A percentile compares a stretch with the other conserved stretches of the same genome.
Conservation (phyloP, 2,797 vertebrate genomes). For the Salarias fasciatus region DNA sequence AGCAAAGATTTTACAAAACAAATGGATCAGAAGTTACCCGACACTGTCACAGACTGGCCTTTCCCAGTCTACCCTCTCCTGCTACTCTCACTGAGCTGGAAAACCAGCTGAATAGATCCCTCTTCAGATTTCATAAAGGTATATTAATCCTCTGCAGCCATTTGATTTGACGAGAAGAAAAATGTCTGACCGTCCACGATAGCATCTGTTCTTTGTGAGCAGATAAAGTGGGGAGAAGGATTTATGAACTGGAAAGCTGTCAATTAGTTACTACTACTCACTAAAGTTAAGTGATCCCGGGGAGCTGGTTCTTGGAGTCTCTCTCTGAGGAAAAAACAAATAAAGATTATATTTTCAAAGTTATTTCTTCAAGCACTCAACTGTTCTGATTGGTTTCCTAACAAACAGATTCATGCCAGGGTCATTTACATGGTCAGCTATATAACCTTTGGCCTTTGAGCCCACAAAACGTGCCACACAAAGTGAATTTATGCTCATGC, state of each 20-base stretch:
- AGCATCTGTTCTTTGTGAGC: not conserved
- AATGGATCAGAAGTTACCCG: slow-evolving; percentile 14
- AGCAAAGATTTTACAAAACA: slow-evolving; percentile 1
- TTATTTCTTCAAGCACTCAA: not conserved
- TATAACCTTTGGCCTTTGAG: slow-evolving; percentile 8
- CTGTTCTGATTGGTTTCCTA: slow-evolving; percentile 3
- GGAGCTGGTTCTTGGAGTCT: slow-evolving; percentile 41
- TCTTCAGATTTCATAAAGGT: too few relatives aligned
- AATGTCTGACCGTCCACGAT: not conserved
- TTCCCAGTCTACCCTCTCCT: slow-evolving; percentile 33
- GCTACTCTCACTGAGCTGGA: not conserved
- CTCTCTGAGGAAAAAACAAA: slow-evolving; percentile 60
- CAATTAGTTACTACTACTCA: slow-evolving; percentile 45
- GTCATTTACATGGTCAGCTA: slow-evolving; percentile 9
- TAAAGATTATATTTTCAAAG: not conserved
- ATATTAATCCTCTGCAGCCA: slow-evolving; percentile 35
- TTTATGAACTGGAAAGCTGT: not conserved
- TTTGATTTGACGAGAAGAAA: too few relatives aligned
- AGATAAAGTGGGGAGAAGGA: not conserved
- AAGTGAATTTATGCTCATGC: too few relatives aligned
- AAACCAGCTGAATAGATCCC: too few relatives aligned
- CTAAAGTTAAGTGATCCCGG: slow-evolving; percentile 58
- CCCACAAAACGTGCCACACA: not conserved
- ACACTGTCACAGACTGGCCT: slow-evolving; percentile 14
- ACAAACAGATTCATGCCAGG: slow-evolving; percentile 7